A percentile compares a stretch with the other conserved stretches of the same genome.
These are phyloP conservation scores for Caenorhabditis parvicauda DNA, from an alignment of 2,888 invertebrate species.

Conservation along the genomic window DNA sequence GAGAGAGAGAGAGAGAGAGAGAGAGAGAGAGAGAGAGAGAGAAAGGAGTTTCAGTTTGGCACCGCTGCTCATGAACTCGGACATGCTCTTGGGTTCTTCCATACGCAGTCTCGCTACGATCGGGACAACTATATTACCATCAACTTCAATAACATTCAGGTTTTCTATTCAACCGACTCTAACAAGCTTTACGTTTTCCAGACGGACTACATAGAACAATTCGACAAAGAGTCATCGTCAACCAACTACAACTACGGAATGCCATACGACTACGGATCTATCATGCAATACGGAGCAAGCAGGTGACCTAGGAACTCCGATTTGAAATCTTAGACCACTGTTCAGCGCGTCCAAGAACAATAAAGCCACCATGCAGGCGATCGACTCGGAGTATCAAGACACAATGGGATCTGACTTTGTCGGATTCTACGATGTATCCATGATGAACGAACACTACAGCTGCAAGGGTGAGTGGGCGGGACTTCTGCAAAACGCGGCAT, in stretches of 20 bases:
- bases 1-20: too few species aligned
- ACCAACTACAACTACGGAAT: slow-evolving; percentile 55
- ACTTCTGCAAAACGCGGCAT: background rate
- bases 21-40: too few species aligned
- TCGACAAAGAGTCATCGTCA: slow-evolving; percentile 43
- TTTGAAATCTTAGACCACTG: background rate
- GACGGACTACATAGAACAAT: slow-evolving; percentile 44
- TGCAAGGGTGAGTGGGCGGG: slow-evolving; percentile 33
- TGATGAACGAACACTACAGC: slow-evolving; percentile 57
- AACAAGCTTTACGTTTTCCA: slow-evolving; percentile 8
- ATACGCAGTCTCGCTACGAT: slow-evolving; percentile 38
- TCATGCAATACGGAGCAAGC: slow-evolving; percentile 47
- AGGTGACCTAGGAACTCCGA: slow-evolving; percentile 6
- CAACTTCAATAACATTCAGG: slow-evolving; percentile 26
- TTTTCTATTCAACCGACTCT: background rate
- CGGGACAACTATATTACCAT: slow-evolving; percentile 24
- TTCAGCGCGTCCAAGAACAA: slow-evolving; percentile 36
- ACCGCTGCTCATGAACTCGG: slow-evolving; percentile 47
- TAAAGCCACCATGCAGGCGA: slow-evolving; percentile 40
- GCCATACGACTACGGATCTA: slow-evolving; percentile 55
- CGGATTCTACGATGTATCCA: slow-evolving; percentile 49
- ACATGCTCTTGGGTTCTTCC: slow-evolving; percentile 56
- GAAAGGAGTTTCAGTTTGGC: slow-evolving; percentile 15
- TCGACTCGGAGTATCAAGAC: slow-evolving; percentile 37
- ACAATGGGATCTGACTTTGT: slow-evolving; percentile 50